Evolutionary conservation across 2,113 vertebrate species (phyloP).

Genomic region (Misgurnus mizolepis): DNA sequence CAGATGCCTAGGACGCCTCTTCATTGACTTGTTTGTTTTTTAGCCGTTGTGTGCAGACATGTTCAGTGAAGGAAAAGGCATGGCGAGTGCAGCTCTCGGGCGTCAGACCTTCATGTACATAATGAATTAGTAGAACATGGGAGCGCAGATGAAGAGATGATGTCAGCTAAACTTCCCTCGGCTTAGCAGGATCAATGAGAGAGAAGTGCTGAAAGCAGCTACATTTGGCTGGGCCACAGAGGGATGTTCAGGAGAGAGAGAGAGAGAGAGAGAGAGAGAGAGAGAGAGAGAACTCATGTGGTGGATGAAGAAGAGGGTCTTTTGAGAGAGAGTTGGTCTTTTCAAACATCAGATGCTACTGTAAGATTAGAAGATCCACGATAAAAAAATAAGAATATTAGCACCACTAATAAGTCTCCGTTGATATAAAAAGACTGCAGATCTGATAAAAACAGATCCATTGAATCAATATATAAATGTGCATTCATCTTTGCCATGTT

Average conservation of each 20-base stretch:
- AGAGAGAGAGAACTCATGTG: too few species aligned
- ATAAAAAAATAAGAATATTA: too few species aligned
- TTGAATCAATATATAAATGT: too few species aligned
- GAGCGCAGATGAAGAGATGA: constrained; percentile 63
- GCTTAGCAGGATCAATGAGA: constrained; percentile 69
- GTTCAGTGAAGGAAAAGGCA: constrained; percentile 51
- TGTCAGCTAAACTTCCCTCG: constrained; percentile 67
- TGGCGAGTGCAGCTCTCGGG: constrained; percentile 43
- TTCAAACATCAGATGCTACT: too few species aligned
- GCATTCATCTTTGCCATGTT: too few species aligned
- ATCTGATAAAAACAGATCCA: too few species aligned
- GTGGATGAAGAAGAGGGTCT: too few species aligned
- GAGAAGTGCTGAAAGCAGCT: constrained; percentile 72
- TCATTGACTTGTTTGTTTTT: constrained; percentile 53
- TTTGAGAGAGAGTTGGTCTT: too few species aligned
- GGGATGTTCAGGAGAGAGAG: constrained; percentile 23
- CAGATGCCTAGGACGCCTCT: constrained; percentile 43
- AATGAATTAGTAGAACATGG: constrained; percentile 62
- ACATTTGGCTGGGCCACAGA: constrained; percentile 52
- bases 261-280: constrained; percentile 27
- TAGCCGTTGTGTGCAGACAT: constrained; percentile 51
- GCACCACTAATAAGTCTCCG: too few species aligned
- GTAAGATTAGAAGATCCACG: too few species aligned
- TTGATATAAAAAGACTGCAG: too few species aligned
- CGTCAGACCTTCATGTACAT: constrained; percentile 59